Conservation (phyloP, 1,140 invertebrate species). For the Neodiprion lecontei region DNA sequence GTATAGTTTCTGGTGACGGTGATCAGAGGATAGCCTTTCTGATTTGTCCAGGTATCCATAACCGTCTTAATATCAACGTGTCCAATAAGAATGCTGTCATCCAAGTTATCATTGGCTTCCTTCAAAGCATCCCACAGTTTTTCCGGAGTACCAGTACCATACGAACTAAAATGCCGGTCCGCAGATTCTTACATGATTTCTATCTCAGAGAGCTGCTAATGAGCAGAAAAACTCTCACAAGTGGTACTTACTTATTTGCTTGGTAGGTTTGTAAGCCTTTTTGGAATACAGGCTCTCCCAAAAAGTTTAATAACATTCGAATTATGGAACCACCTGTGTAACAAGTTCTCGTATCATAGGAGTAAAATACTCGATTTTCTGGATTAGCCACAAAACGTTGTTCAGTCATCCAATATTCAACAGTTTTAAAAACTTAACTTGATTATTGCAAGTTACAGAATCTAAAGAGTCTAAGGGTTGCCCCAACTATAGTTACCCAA, state of each 20-base stretch:
- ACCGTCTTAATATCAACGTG: constrained; percentile 57
- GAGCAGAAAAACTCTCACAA: background rate
- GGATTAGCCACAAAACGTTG: no score
- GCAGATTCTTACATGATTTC: background rate
- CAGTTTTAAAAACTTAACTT: no score
- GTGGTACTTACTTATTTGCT: constrained; percentile 49
- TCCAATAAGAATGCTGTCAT: constrained; percentile 45
- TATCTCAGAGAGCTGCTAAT: background rate
- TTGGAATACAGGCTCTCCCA: constrained; percentile 57
- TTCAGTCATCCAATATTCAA: no score
- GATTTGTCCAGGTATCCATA: constrained; percentile 74
- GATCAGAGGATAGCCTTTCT: constrained; percentile 73
- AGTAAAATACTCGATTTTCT: constrained; percentile 3
- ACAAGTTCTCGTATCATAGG: background rate
- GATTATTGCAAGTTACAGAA: no score
- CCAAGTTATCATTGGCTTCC: constrained; percentile 60
- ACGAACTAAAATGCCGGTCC: constrained; percentile 43
- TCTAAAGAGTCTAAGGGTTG: no score
- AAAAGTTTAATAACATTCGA: constrained; percentile 63
- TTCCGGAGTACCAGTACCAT: constrained; percentile 65
- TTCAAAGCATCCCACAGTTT: constrained; percentile 80
- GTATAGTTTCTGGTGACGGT: constrained; percentile 61
- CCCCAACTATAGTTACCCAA: no score
- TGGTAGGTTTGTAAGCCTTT: constrained; percentile 55
- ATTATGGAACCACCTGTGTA: constrained; percentile 64